A percentile compares a stretch with the other conserved stretches of the same genome.
Conservation (phyloP, 2,113 vertebrate species). For the Rhizomys pruinosus region DNA sequence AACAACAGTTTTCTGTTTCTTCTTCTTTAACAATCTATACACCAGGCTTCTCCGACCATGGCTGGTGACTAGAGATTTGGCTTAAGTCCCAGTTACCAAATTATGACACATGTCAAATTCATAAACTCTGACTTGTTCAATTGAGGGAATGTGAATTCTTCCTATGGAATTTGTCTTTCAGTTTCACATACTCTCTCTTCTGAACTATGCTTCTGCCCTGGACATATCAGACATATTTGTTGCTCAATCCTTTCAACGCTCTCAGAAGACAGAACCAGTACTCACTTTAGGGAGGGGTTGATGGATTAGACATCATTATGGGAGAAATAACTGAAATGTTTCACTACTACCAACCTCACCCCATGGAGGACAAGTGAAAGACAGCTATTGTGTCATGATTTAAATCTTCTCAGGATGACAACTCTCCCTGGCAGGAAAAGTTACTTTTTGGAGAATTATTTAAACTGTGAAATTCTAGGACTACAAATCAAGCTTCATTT, state of each 20-base stretch:
- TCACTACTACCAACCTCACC: not conserved
- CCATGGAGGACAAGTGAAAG: not conserved
- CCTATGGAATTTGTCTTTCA: not conserved
- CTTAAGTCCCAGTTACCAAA: not conserved
- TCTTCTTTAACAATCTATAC: not conserved
- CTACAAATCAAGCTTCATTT: conserved; percentile 55
- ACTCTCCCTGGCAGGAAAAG: not conserved
- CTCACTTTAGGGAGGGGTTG: not conserved
- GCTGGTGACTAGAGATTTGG: not conserved
- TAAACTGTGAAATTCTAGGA: conserved; percentile 41
- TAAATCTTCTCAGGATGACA: conserved; percentile 17
- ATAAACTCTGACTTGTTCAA: not conserved
- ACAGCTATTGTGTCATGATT: conserved; percentile 6
- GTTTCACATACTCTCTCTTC: not conserved
- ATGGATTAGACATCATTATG: not conserved
- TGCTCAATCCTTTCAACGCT: not conserved
- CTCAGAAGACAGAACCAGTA: not conserved
- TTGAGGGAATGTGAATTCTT: not conserved
- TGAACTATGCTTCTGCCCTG: not conserved
- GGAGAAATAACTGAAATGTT: not conserved
- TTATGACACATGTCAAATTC: not conserved
- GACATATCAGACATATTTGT: not conserved
- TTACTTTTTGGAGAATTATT: conserved; percentile 56
- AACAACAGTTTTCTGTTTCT: not conserved
- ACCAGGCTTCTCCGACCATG: not conserved